Evolutionary conservation across 2,113 vertebrate species (phyloP).

Genomic region (Pao palembangensis): DNA sequence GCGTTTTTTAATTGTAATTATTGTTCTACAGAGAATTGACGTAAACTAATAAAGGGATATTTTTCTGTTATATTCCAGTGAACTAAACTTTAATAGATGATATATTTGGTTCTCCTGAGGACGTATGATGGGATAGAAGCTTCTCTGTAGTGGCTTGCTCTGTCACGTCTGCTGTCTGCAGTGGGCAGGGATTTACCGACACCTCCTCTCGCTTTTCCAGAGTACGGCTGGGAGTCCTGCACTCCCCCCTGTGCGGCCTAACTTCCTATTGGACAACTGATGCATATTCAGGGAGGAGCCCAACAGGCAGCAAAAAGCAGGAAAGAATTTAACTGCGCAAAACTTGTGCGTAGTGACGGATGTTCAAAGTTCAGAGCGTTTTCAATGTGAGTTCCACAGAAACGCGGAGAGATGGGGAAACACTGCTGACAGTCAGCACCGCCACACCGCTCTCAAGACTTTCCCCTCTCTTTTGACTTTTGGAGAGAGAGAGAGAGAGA

Average conservation of each 20-base stretch:
- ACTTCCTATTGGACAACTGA: conserved; percentile 76
- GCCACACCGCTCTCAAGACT: conserved; percentile 20
- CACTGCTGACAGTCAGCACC: conserved; percentile 30
- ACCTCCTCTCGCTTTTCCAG: conserved; percentile 60
- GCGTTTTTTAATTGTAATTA: too few species aligned
- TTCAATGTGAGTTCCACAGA: conserved; percentile 79
- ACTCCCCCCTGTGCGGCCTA: conserved; percentile 39
- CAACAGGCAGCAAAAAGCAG: conserved; percentile 65
- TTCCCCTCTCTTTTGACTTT: conserved; percentile 5
- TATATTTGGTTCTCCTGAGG: neutral
- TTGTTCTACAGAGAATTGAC: too few species aligned
- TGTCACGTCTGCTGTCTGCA: conserved; percentile 50
- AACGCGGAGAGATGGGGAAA: conserved; percentile 74
- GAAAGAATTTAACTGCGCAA: conserved; percentile 89
- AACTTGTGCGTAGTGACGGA: conserved; percentile 92
- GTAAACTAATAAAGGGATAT: too few species aligned
- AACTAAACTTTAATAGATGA: too few species aligned
- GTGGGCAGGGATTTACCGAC: conserved; percentile 69
- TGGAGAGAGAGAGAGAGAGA: too few species aligned
- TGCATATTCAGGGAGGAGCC: conserved; percentile 73
- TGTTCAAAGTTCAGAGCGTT: conserved; percentile 92
- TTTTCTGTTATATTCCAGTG: too few species aligned
- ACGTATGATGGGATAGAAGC: conserved; percentile 8
- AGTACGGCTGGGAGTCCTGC: conserved; percentile 73
- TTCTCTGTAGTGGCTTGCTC: conserved; percentile 37